Base-by-base conservation (phyloP, 2,888 invertebrate genomes). In the Himalopsyche tibetana region DNA sequence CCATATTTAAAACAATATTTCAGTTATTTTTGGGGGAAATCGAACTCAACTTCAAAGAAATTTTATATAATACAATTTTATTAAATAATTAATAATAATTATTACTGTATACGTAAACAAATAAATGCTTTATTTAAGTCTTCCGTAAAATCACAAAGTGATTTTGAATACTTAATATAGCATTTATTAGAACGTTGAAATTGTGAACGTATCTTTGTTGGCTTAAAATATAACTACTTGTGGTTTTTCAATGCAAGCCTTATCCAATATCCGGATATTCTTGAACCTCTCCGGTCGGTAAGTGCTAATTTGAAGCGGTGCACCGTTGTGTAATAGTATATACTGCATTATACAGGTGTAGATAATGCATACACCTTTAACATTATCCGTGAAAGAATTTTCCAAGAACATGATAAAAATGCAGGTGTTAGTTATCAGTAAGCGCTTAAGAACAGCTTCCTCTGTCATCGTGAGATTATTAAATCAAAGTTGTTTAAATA, bases 281-380 rank as follows among this genome's bases (percentile, higher is more conserved):
- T 74, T 15, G 74, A 74, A 74, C 12, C 74, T 74, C 74, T 36
- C 74, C 38, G 74, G 74, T 36, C 12, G 28, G 69, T 74, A 74
- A 74, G 74, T 74, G 74, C 74, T 74, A 74, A 74, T 74, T 74
- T 74, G 74, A 74, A 74, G 74, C 38, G 74, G 74, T 38, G 74
- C 38, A 74, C 74, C 74, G 28, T 63, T 36, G 74, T 38, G 74
- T 74, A 74, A 19, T 74, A 38, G 28, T 74, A 74, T 74, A 38
- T 74, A 12, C 36, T 36, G 38, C 36, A 74, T 36, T 74, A 28
- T 74, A 28, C 15, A 74, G 15, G 36, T 74, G 36, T 38, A 9
- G n/a, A 11, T 63, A 63, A 28, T 63, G 63, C 63, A 63, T 8
- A 51, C 74, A 38, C 11, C 38, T 28, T 36, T 74, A 36, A 19